Conservation (phyloP, 2,888 invertebrate species). For the Meghimatium bilineatum region DNA sequence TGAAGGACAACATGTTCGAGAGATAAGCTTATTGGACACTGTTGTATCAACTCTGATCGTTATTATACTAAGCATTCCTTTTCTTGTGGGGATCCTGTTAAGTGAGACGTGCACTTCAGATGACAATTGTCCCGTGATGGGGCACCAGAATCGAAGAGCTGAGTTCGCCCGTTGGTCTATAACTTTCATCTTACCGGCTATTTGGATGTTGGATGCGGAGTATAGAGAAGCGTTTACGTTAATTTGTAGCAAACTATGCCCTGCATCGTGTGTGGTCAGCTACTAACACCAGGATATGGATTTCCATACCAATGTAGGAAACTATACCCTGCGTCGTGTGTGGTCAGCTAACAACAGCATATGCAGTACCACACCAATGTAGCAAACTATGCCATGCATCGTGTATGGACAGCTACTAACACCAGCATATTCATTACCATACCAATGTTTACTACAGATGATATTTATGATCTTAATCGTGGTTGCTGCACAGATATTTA, state of each 20-base stretch:
- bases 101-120: neutral
- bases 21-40: conserved; percentile 22
- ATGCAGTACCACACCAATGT: too few relatives aligned
- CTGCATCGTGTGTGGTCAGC: neutral
- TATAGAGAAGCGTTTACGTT: conserved; percentile 1
- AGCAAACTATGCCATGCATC: neutral
- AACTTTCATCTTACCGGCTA: conserved; percentile 12
- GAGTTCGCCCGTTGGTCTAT: conserved; percentile 24
- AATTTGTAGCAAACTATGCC: conserved; percentile 4
- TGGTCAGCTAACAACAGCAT: neutral
- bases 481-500: too few relatives aligned
- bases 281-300: neutral
- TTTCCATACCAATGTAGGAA: too few relatives aligned
- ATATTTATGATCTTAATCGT: too few relatives aligned
- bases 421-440: too few relatives aligned
- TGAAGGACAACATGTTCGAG: neutral
- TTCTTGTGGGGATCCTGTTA: neutral
- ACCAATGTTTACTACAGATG: too few relatives aligned
- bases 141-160: neutral
- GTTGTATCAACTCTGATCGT: neutral
- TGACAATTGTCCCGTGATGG: neutral
- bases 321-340: neutral
- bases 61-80: neutral
- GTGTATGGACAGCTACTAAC: neutral
- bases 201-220: conserved; percentile 18